Conservation (phyloP, 2,113 vertebrate genomes). For the Crotalus tigris region DNA sequence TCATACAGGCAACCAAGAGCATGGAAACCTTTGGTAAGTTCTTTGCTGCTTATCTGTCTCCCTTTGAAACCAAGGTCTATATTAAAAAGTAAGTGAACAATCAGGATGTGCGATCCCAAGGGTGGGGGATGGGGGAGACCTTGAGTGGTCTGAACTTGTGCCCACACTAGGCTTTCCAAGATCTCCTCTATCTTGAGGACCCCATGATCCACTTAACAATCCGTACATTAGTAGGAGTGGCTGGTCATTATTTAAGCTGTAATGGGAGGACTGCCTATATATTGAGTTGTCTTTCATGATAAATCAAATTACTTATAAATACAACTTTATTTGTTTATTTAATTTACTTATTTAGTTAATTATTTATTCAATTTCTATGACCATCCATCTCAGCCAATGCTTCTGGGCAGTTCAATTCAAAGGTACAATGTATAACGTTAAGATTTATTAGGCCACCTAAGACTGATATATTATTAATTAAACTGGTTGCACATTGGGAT, state of each 20-base stretch:
- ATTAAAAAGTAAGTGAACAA: background rate
- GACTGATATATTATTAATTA: background rate
- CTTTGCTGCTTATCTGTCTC: background rate
- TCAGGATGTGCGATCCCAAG: background rate
- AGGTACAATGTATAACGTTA: background rate
- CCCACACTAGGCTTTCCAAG: too few relatives aligned
- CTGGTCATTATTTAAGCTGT: too few relatives aligned
- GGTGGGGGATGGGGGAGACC: too few relatives aligned
- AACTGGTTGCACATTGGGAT: background rate
- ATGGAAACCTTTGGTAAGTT: background rate
- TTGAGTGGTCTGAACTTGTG: too few relatives aligned
- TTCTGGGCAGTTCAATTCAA: background rate
- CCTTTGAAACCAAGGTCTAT: background rate
- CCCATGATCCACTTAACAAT: too few relatives aligned
- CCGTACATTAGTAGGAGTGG: too few relatives aligned
- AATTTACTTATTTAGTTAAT: too few relatives aligned
- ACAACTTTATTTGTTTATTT: background rate
- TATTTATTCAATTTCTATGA: background rate
- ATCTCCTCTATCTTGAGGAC: too few relatives aligned
- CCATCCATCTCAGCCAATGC: background rate
- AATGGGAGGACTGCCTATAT: background rate
- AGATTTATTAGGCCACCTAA: background rate
- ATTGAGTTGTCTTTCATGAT: too few relatives aligned
- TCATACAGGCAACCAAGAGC: background rate
- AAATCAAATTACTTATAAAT: too few relatives aligned